A percentile compares a stretch with the other conserved stretches of the same genome.
Conservation (phyloP, 2,797 vertebrate genomes). For the Tenualosa thibaudeaui region DNA sequence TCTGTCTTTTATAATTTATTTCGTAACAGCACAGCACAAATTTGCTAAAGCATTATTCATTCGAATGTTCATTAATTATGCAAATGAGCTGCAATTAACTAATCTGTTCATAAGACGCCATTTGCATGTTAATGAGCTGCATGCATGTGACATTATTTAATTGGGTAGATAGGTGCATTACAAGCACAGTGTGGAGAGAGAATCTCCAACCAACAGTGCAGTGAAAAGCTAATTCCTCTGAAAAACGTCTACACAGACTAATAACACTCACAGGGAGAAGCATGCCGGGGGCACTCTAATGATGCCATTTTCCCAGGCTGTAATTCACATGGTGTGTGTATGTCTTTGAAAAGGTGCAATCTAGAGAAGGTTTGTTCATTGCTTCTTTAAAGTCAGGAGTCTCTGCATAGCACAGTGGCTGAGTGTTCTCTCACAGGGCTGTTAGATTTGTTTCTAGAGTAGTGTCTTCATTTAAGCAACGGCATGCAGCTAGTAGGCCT, state of each 20-base stretch:
- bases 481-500: too few species aligned
- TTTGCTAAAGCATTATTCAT: slow-evolving; percentile 90
- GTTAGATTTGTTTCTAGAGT: not conserved
- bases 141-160: slow-evolving; percentile 88
- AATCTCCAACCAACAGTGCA: slow-evolving; percentile 33
- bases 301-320: not conserved
- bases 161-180: slow-evolving; percentile 86
- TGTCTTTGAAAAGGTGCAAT: slow-evolving; percentile 15
- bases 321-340: not conserved
- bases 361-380: not conserved
- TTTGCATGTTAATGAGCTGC: slow-evolving; percentile 93
- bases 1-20: slow-evolving; percentile 92
- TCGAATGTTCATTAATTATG: slow-evolving; percentile 95
- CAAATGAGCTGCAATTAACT: slow-evolving; percentile 93
- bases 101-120: slow-evolving; percentile 85
- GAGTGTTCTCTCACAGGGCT: not conserved
- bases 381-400: not conserved
- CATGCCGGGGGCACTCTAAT: slow-evolving; percentile 7
- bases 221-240: slow-evolving; percentile 25
- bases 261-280: slow-evolving; percentile 27
- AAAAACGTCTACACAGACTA: slow-evolving; percentile 34
- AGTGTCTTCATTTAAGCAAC: not conserved
- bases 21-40: slow-evolving; percentile 84
- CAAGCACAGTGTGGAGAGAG: slow-evolving; percentile 54
- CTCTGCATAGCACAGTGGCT: not conserved